phyloP scores from a whole-genome alignment of 2,888 invertebrate genomes.

The Andrena praecox region DNA sequence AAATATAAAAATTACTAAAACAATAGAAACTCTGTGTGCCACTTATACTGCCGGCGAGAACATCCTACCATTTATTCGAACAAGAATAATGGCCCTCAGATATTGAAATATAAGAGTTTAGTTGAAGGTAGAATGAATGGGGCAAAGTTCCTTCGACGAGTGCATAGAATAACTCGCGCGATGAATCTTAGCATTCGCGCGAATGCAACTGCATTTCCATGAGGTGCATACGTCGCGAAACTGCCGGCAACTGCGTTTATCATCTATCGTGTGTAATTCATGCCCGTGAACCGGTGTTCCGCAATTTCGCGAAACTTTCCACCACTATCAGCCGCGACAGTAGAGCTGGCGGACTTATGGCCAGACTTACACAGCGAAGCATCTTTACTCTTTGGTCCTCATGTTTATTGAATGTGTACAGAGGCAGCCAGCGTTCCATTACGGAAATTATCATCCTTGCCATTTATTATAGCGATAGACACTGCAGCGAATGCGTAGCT shows the following conservation, averaged over 20 bases:
- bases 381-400: slow-evolving; percentile 3
- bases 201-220: slow-evolving; percentile 22
- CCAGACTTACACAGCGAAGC: slow-evolving; percentile 11
- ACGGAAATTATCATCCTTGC: not conserved
- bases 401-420: slow-evolving; percentile 7
- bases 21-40: too few species aligned
- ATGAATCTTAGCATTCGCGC: slow-evolving; percentile 4
- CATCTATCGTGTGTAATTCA: slow-evolving; percentile 43
- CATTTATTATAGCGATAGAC: not conserved
- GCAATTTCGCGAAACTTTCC: slow-evolving; percentile 48
- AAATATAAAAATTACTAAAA: too few species aligned
- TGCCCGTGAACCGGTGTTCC: slow-evolving; percentile 24
- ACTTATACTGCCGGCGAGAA: too few species aligned
- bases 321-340: slow-evolving; percentile 22
- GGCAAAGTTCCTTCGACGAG: slow-evolving; percentile 11
- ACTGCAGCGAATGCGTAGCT: not conserved
- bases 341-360: slow-evolving; percentile 21
- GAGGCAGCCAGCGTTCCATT: not conserved
- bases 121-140: too few species aligned
- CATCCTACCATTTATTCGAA: too few species aligned
- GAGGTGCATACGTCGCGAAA: slow-evolving; percentile 14
- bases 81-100: too few species aligned
- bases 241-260: slow-evolving; percentile 26
- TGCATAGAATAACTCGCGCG: not conserved
- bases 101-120: too few species aligned